Base-by-base conservation (phyloP, 2,797 vertebrate species). In the Danio albolineatus region DNA sequence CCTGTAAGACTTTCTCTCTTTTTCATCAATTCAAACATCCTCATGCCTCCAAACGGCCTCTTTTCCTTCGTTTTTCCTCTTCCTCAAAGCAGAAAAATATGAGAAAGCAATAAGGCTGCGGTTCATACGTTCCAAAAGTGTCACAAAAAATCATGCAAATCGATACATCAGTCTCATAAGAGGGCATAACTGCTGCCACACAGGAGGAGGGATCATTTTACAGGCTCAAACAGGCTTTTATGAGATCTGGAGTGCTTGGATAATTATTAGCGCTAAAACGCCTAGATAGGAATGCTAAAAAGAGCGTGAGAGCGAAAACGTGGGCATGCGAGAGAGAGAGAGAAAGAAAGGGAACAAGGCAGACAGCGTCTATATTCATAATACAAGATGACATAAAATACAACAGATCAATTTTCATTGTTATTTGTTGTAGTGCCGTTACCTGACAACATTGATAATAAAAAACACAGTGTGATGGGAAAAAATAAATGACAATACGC, bases 251-350 rank as follows among this genome's bases (percentile, higher is more conserved):
- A 82, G 46, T 65, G 78, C 69, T 78, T 66, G 75, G 65, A 85
- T 86, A 82, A 82, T 86, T 73, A 85, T 85, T 79, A 83, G 76
- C 73, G 61, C 44, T 71, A 77, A 83, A 85, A 51, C 38, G 43
- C 62, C n/a, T 69, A 83, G 79, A 80, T 79, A 82, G 72, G 61
- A 84, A 84, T 85, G 56, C 81, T 80, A 84, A 86, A 84, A 82
- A 72, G 79, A 80, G 21, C 36, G 38, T 53, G 46, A 78, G 71
- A 70, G 73, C 82, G 86, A 82, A 78, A 46, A 79, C 17, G 12
- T 69, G 19, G 66, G 69, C 36, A 49, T 48, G 72, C 7, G 57
- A 59, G 28, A 80, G 70, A 38, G 73, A 39, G 9, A 71, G 43
- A 67, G 48, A 66, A 19, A 13, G 54, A 75, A 19, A 54, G 61